Conservation (phyloP, 2,797 vertebrate species). For the Balearica regulorum region DNA sequence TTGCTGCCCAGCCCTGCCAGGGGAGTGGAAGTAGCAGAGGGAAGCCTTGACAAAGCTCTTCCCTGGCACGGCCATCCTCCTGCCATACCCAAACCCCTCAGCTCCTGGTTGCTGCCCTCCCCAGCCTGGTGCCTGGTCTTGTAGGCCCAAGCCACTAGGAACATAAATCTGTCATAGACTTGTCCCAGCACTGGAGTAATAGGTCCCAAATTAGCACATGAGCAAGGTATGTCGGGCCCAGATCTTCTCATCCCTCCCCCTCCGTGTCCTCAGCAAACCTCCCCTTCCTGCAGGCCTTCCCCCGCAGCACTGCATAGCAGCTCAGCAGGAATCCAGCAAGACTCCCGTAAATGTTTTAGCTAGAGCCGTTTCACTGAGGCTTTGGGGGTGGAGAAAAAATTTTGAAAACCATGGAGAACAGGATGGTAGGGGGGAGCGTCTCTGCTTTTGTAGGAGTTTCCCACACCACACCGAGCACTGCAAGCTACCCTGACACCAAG, state of each 20-base stretch:
- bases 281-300: slow-evolving; percentile 16
- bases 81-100: neutral
- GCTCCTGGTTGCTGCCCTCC: neutral
- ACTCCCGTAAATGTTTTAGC: neutral
- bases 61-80: neutral
- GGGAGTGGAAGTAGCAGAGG: neutral
- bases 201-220: slow-evolving; percentile 34
- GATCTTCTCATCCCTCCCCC: slow-evolving; percentile 18
- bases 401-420: neutral
- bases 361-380: neutral
- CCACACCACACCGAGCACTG: neutral
- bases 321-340: neutral
- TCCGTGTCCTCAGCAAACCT: slow-evolving; percentile 20
- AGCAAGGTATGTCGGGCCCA: slow-evolving; percentile 14
- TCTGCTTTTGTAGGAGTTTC: slow-evolving; percentile 11
- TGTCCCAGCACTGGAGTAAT: neutral
- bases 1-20: neutral
- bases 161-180: slow-evolving; percentile 1
- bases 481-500: slow-evolving; percentile 1
- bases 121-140: neutral
- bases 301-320: neutral
- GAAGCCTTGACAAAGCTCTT: neutral
- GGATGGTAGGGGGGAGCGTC: neutral
- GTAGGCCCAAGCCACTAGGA: neutral
- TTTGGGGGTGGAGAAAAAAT: neutral